These are phyloP conservation scores for Pachyrhynchus sulphureomaculatus DNA, from an alignment of 1,140 invertebrate genomes.

Conservation along the genomic window DNA sequence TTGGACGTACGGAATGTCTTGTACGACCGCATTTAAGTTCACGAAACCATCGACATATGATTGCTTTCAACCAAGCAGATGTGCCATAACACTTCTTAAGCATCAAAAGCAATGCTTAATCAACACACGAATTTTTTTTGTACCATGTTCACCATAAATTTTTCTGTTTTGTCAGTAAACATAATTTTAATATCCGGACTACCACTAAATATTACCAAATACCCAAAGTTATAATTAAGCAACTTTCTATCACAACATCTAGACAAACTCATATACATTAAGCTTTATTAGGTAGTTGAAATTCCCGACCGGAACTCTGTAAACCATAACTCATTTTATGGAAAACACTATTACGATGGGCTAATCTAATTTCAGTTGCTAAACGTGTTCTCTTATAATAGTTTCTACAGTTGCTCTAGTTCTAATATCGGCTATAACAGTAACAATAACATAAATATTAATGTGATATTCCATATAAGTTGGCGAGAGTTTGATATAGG, in stretches of 20 bases:
- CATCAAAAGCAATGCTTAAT: too few species aligned
- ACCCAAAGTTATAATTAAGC: slow-evolving; percentile 7
- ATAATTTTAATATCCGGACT: not conserved
- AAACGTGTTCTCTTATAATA: slow-evolving; percentile 21
- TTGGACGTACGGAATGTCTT: too few species aligned
- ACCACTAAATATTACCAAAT: not conserved
- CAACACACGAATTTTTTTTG: too few species aligned
- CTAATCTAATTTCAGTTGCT: slow-evolving; percentile 19
- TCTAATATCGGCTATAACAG: slow-evolving; percentile 13
- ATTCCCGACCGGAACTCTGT: slow-evolving; percentile 12
- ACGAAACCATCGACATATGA: too few species aligned
- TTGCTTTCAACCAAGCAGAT: too few species aligned
- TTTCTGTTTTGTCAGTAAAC: not conserved
- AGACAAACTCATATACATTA: slow-evolving; percentile 18
- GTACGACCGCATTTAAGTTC: too few species aligned
- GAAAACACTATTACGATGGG: slow-evolving; percentile 10
- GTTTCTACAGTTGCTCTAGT: slow-evolving; percentile 7
- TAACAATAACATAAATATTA: slow-evolving; percentile 24
- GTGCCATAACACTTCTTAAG: too few species aligned
- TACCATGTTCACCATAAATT: too few species aligned
- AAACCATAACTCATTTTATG: slow-evolving; percentile 18
- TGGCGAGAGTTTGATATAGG: too few species aligned
- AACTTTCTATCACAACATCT: slow-evolving; percentile 17
- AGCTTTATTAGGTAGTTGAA: slow-evolving; percentile 24
- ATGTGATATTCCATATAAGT: not conserved